Percentiles rank a stretch among this genome's conserved stretches.
phyloP scores from a whole-genome alignment of 2,113 vertebrate species.

The Callipepla californica region DNA sequence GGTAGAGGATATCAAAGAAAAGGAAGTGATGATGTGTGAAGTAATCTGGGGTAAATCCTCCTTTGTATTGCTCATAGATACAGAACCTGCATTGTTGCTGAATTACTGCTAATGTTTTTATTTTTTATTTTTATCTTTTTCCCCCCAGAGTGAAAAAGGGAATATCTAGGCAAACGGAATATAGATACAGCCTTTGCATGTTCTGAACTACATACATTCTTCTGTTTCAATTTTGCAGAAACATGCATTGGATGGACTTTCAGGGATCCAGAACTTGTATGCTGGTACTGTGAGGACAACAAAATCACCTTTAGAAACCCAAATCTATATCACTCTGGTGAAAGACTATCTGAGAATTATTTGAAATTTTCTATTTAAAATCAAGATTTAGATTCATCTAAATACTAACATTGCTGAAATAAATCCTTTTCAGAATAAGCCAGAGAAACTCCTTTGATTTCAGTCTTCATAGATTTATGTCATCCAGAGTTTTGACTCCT shows the following conservation, averaged over 20 bases:
- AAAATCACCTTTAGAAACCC: background rate
- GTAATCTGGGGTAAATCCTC: background rate
- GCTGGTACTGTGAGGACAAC: background rate
- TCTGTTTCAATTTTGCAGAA: background rate
- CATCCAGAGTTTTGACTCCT: background rate
- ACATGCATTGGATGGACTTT: background rate
- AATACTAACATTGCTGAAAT: background rate
- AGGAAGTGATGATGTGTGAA: background rate
- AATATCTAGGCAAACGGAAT: background rate
- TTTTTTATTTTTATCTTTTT: background rate
- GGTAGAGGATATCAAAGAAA: accelerated
- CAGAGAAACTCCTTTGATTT: background rate
- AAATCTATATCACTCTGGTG: background rate
- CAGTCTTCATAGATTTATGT: background rate
- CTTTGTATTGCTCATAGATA: background rate
- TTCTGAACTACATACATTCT: background rate
- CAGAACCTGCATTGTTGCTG: background rate
- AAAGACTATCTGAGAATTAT: background rate
- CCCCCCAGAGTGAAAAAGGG: accelerated
- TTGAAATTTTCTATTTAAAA: background rate
- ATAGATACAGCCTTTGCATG: background rate
- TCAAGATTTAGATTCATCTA: background rate
- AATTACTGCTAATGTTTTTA: background rate
- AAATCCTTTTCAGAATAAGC: background rate
- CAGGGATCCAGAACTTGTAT: background rate